Base-by-base conservation (phyloP, 2,888 invertebrate species). In the Spodoptera littoralis region DNA sequence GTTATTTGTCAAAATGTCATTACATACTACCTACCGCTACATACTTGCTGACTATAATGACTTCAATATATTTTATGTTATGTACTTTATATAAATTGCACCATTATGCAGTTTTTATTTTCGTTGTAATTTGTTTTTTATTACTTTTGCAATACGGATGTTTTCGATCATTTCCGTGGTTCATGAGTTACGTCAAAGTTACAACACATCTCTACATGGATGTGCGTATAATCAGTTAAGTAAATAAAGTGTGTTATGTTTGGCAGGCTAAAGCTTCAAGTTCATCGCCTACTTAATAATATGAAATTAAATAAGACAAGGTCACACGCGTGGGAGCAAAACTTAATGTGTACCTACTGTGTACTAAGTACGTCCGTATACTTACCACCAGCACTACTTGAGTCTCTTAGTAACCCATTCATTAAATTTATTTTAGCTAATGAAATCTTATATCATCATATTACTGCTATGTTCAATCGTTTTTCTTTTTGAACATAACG, bases 261-360 rank as follows among this genome's bases (percentile, higher is more conserved):
- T 64, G 73, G 49, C 27, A 43, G 57, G 53, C 42, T 47, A 53
- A 56, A 43, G 69, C 64, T 66, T 76, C 71, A 77, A 76, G 76
- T 76, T 67, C 76, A 65, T 74, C 76, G 74, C 76, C 76, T 73
- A 76, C 77, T 61, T 68, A 69, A 69, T 69, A 62, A 69, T 73
- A 73, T 73, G 65, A 61, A 64, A 73, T 73, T 69, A 73, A 73
- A 73, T 73, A 59, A 64, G 52, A 54, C 73, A 69, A 73, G 73
- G 73, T 59, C 50, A 49, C 36, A 18, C 13, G 69, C 47, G 73
- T 69, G 73, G 73, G 73, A 61, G 73, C 44, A 30, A 43, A 67
- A 68, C 63, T 56, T 41, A 44, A 60, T 45, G 50, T 41, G 55
- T 68, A 68, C 63, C 53, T 41, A 44, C 57, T 45, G 50, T 41